Conservation (phyloP, 64 coral and sea anemone genomes). For the Acropora tenuis region DNA sequence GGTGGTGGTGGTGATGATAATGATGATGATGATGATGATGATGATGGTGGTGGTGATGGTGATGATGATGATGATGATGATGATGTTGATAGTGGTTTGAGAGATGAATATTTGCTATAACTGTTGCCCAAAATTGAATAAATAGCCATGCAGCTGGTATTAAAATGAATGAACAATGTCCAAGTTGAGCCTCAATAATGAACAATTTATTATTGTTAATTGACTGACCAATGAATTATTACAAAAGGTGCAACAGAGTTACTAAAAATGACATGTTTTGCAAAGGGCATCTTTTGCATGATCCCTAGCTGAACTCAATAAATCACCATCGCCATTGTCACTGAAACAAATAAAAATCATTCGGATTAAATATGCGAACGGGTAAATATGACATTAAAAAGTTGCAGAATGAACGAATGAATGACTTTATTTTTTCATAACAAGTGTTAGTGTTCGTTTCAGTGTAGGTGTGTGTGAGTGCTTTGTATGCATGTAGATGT, state of each 20-base stretch:
- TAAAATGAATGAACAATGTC: slow-evolving; percentile 25
- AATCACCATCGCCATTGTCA: neutral
- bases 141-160: neutral
- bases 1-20: no score
- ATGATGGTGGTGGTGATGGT: no score
- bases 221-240: slow-evolving; percentile 17
- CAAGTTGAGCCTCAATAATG: neutral
- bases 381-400: no score
- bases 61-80: slow-evolving; percentile 18
- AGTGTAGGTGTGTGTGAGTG: no score
- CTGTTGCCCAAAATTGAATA: neutral
- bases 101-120: slow-evolving; percentile 22
- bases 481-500: no score
- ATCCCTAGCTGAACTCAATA: slow-evolving; percentile 18
- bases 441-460: no score
- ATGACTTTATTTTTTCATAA: no score
- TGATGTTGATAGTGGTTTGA: slow-evolving; percentile 22
- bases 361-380: no score
- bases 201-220: slow-evolving; percentile 17
- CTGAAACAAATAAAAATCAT: no score
- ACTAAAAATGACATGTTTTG: slow-evolving; percentile 30
- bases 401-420: no score
- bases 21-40: no score
- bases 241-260: slow-evolving; percentile 1
- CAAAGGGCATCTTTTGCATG: slow-evolving; percentile 22